Base-by-base conservation (phyloP, 1,140 invertebrate species). In the Paralvinella palmiformis region DNA sequence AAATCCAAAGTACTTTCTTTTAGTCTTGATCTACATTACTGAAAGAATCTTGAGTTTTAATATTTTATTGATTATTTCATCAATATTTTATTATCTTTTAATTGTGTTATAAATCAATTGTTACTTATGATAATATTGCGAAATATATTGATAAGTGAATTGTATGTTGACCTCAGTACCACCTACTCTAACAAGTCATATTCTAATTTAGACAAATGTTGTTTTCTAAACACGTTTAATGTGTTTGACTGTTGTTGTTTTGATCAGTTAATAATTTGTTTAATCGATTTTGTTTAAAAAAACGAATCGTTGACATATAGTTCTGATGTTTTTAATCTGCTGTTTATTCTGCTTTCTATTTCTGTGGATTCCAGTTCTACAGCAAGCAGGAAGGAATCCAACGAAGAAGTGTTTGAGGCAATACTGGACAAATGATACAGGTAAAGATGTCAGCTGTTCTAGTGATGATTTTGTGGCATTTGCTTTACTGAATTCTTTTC, bases 371-470 rank as follows among this genome's bases (percentile, higher is more conserved):
- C 50, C 64, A 78, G 76, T 72, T 59, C 58, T 78, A 60, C 74
- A 76, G 55, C 73, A 78, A 50, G 63, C 71, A 15, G 76, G 76
- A 1, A 70, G 76, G 64, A 78, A 78, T 69, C 75, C 73, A 27
- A 60, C 73, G 36, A 67, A 56, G 20, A 69, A 66, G 44, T 36
- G 35, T 3, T 36, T 78, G 31, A 56, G 62, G 2, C 75, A 71
- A 55, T 75, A 75, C 52, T 78, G 76, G 76, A 69, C 59, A 48
- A 52, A 57, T 60, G 59, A 64, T 24, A 76, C 73, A 69, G 48
- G 75, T 74, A 71, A 61, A 48, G 53, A 60, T 20, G 17, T 7
- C n/a, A n/a, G 32, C 56, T 1, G 17, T 24, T 57, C 17, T 6
- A n/a, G 24, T 33, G 29, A 29, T 33, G n/a, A 32, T 27, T 27